Conservation (phyloP, 2,888 invertebrate species). For the Pyrgus malvae region DNA sequence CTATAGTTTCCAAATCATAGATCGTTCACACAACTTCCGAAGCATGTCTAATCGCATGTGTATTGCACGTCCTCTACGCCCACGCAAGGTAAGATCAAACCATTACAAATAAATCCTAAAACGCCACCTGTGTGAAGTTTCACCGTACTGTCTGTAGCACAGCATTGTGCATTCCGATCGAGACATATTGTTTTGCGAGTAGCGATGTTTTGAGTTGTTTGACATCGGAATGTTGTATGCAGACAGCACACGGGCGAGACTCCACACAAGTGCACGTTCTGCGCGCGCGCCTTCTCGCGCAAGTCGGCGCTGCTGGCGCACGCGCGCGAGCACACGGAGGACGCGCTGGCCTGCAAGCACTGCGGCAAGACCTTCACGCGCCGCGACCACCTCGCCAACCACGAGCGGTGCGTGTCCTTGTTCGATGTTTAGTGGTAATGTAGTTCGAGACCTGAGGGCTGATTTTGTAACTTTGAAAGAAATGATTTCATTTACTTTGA, state of each 20-base stretch:
- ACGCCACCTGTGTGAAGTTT: constrained; percentile 71
- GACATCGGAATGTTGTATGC: constrained; percentile 74
- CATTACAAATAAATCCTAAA: background rate
- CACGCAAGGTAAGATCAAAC: background rate
- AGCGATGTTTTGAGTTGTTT: background rate
- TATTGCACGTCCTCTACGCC: background rate
- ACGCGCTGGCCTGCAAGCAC: constrained; percentile 90
- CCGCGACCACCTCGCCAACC: constrained; percentile 93
- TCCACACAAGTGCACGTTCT: constrained; percentile 87
- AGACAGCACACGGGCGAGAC: constrained; percentile 92
- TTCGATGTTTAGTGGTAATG: too few species aligned
- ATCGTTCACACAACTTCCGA: constrained; percentile 42
- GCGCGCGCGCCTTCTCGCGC: constrained; percentile 83
- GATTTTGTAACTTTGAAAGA: too few species aligned
- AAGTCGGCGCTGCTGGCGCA: too few species aligned
- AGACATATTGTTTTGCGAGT: constrained; percentile 36
- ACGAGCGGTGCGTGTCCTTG: too few species aligned
- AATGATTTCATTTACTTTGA: too few species aligned
- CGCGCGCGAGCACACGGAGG: constrained; percentile 90
- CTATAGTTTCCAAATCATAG: constrained; percentile 38
- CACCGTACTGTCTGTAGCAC: constrained; percentile 58
- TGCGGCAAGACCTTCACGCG: constrained; percentile 84
- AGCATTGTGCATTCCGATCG: constrained; percentile 80
- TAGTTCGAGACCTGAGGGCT: too few species aligned
- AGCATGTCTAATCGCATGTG: constrained; percentile 40